Base-by-base conservation (phyloP, 2,113 vertebrate species). In the Peromyscus leucopus region DNA sequence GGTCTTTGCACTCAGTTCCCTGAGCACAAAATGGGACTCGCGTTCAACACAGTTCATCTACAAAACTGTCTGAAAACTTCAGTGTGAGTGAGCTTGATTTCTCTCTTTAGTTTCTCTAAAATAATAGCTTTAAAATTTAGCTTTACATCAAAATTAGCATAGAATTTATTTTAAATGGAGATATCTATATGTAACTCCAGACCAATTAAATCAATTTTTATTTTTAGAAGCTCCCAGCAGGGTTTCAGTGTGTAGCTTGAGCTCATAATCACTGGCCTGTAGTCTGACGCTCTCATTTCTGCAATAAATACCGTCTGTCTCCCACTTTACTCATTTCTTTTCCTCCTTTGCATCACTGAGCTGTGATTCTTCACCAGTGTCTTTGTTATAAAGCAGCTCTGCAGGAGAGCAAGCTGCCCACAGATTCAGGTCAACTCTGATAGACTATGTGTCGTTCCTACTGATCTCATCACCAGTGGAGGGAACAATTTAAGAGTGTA, bases 361-460 rank as follows among this genome's bases (percentile, higher is more conserved):
- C 7, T 19, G n/a, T 91, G 36, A 61, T 69, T 87, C 28, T 78
- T 71, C 2, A 59, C 59, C 48, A 5, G 12, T 61, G 11, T 36
- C 55, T 83, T 84, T 76, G 93, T 78, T 63, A 80, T 2, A 48
- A 90, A 67, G 76, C 63, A 94, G 76, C 5, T 96, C 46, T 94
- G 46, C 28, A 85, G n/a, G 85, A 31, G 10, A 78, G 17, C 4
- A 33, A 6, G 69, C 3, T 61, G 21, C 33, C 17, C 51, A 26
- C 28, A 19, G 13, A n/a, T 9, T 55, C 21, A 79, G 9, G 39
- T 48, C 1, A 57, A 67, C 26, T 0, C 31, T 69, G 17, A 94
- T 48, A 19, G 86, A 39, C n/a, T 87, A 21, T 63, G 26, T 63
- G 16, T 6, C 57, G 90, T 71, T 82, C 39, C 17, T 26, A 26